These are phyloP conservation scores for Penaeus chinensis DNA, from an alignment of 1,140 invertebrate genomes.

Conservation along the genomic window DNA sequence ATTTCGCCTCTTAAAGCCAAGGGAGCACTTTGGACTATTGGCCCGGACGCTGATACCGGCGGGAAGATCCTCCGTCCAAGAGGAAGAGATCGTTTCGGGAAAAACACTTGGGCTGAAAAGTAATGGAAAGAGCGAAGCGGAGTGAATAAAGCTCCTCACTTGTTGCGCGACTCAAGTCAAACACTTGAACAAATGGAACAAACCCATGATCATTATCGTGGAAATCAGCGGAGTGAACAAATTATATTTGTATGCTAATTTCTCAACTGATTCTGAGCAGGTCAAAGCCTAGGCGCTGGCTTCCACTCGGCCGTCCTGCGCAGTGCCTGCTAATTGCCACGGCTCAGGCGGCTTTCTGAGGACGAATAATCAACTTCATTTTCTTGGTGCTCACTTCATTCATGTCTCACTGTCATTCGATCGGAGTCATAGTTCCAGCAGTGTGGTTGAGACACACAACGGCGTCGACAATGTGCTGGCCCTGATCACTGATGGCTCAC, in stretches of 20 bases:
- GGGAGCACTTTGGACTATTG: too few relatives aligned
- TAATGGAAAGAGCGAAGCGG: not conserved
- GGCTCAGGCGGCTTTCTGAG: too few relatives aligned
- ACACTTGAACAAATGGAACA: conserved; percentile 59
- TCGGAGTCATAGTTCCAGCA: too few relatives aligned
- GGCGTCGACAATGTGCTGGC: too few relatives aligned
- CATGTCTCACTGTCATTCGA: not conserved
- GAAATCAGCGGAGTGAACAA: conserved; percentile 55
- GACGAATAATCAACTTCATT: not conserved
- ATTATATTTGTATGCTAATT: conserved; percentile 60
- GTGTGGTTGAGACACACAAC: too few relatives aligned
- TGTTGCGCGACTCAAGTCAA: conserved; percentile 52
- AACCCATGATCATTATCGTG: conserved; percentile 56
- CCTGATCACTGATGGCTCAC: too few relatives aligned
- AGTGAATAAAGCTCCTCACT: conserved; percentile 34
- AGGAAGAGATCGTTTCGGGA: not conserved
- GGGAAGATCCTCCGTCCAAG: too few relatives aligned
- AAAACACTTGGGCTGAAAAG: conserved; percentile 5
- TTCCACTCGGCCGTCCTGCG: not conserved
- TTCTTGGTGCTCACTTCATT: not conserved
- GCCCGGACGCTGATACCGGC: too few relatives aligned
- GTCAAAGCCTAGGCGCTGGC: not conserved
- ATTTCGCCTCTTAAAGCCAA: too few relatives aligned
- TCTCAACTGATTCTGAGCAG: conserved; percentile 38
- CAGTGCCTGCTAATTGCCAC: not conserved